Base-by-base conservation (phyloP, 1,140 invertebrate species). In the Drosophila rufa region DNA sequence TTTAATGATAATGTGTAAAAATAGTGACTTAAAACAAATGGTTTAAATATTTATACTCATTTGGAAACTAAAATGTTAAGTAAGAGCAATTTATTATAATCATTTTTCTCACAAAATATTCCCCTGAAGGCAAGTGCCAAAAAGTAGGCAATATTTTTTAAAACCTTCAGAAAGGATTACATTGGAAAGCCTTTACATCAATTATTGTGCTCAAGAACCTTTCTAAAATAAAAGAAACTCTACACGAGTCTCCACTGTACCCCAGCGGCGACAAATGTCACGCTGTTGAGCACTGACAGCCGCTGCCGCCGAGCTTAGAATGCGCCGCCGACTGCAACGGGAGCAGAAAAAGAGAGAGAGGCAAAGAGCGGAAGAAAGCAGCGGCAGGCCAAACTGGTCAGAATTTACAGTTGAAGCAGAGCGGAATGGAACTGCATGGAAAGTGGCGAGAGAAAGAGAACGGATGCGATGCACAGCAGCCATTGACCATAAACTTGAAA, bases 281-380 rank as follows among this genome's bases (percentile, higher is more conserved):
- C 77, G 82, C 81, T 85, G 60, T 45, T 78, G 67, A 66, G 64
- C 82, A 84, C 71, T 48, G 77, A 58, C 68, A 75, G 74, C 68
- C 51, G 66, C 64, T 61, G 59, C 15, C n/a, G 33, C 36, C 11
- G 5, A 65, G 82, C 82, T 81, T 75, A 85, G 78, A 85, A 85
- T 75, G 64, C 30, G 65, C 75, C 80, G 64, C 67, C 74, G 66
- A 68, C 46, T 71, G 76, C 81, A 80, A 61, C 73, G 60, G 66
- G 47, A 75, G 73, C 53, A 69, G 33, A 25, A 4, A 25, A 4
- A 25, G 22, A 25, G 30, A 40, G 17, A 15, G 38, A 33, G 25
- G 53, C 36, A 25, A 47, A 45, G 25, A 55, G 43, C 15, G 19
- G n/a, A 17, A 45, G 43, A 60, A 58, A 51, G 57, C 59, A 58